These are phyloP conservation scores for Montipora cactus DNA, from an alignment of 64 coral and sea anemone species.

Conservation along the genomic window DNA sequence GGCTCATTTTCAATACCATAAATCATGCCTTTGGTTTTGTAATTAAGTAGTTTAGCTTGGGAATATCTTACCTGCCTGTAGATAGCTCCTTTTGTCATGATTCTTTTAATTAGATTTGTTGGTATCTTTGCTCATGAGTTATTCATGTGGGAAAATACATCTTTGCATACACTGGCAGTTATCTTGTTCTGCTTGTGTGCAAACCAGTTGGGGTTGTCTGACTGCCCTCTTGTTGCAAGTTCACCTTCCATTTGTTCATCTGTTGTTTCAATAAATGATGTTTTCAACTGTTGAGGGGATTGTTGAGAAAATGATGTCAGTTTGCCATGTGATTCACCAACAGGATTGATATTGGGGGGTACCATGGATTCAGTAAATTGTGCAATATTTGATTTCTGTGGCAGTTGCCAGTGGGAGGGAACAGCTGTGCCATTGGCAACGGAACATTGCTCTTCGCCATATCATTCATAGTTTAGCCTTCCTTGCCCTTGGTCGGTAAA, in stretches of 20 bases:
- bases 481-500: not conserved
- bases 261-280: conserved; percentile 4
- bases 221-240: not conserved
- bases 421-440: not conserved
- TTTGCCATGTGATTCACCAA: not conserved
- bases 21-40: not conserved
- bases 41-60: not conserved
- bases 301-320: not conserved
- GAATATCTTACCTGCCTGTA: not conserved
- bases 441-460: not conserved
- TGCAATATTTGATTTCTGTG: not conserved
- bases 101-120: not conserved
- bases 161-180: conserved; percentile 1
- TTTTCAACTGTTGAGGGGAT: not conserved
- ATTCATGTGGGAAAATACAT: not conserved
- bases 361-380: not conserved
- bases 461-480: not conserved
- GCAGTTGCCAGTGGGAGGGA: not conserved
- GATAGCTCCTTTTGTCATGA: not conserved
- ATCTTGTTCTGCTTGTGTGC: not conserved
- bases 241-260: not conserved
- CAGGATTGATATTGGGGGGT: not conserved
- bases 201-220: not conserved
- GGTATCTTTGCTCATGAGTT: not conserved
- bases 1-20: not conserved